Conservation (phyloP, 2,888 invertebrate species). For the Drepana falcataria region DNA sequence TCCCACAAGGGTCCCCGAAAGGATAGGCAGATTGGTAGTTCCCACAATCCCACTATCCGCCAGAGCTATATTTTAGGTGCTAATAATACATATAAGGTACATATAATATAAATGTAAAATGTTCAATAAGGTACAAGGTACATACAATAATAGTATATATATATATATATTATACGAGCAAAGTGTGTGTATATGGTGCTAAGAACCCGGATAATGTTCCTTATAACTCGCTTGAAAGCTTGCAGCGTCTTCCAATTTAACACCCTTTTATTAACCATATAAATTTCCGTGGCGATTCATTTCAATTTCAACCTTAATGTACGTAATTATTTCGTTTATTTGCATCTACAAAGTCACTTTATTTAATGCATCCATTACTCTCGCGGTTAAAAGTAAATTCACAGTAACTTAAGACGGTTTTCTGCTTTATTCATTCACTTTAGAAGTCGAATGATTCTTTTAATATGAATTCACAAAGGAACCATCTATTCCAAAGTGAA, state of each 20-base stretch:
- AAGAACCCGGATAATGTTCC: no score
- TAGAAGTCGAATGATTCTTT: neutral
- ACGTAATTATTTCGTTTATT: constrained; percentile 1
- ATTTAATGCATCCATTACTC: constrained; percentile 3
- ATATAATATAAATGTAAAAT: no score
- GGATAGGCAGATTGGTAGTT: no score
- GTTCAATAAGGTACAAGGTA: no score
- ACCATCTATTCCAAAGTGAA: neutral
- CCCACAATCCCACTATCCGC: no score
- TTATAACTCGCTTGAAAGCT: no score
- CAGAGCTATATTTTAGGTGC: no score
- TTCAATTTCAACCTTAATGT: neutral
- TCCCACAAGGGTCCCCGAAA: no score
- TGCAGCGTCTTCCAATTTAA: constrained; percentile 22
- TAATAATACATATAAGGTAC: no score
- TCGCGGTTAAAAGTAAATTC: neutral
- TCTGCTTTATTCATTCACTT: constrained; percentile 1
- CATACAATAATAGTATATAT: no score
- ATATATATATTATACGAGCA: no score
- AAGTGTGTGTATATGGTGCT: no score
- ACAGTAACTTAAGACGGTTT: neutral
- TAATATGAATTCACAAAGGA: neutral
- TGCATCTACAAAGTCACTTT: neutral
- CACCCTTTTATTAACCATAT: constrained; percentile 5
- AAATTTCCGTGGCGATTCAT: constrained; percentile 2